Conservation (phyloP, 1,140 invertebrate species). For the Scaptomyza pallida region DNA sequence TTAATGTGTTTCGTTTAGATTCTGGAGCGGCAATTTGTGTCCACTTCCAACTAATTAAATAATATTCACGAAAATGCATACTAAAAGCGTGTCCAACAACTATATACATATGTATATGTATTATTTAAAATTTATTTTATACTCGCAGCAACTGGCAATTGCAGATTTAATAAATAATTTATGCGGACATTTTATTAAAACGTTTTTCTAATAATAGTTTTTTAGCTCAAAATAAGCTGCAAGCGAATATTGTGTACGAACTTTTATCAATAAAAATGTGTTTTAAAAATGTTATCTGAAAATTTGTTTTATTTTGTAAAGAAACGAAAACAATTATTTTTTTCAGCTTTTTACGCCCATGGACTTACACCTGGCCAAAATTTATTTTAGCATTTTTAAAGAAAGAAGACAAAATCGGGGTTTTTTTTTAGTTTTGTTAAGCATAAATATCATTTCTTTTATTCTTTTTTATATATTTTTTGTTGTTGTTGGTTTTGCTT, state of each 20-base stretch:
- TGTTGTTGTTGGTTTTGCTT: slow-evolving; percentile 39
- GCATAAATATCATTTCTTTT: slow-evolving; percentile 68
- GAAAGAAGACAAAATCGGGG: not conserved
- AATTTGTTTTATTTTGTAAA: slow-evolving; percentile 4
- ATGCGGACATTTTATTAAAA: not conserved
- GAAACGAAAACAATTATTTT: too few species aligned
- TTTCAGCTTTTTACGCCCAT: too few species aligned
- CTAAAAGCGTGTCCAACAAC: not conserved
- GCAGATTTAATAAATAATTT: slow-evolving; percentile 2
- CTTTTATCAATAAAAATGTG: slow-evolving; percentile 18
- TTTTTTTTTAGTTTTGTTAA: slow-evolving; percentile 63
- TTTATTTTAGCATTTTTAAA: too few species aligned
- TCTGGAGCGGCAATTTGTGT: not conserved
- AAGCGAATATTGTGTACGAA: slow-evolving; percentile 36
- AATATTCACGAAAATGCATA: not conserved
- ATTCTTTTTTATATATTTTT: slow-evolving; percentile 25
- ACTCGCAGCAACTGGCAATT: slow-evolving; percentile 21
- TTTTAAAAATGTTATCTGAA: slow-evolving; percentile 31
- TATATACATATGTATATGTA: slow-evolving; percentile 22
- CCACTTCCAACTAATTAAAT: not conserved
- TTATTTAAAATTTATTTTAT: slow-evolving; percentile 33
- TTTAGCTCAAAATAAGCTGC: slow-evolving; percentile 21
- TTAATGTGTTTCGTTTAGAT: slow-evolving; percentile 33
- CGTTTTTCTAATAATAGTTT: slow-evolving; percentile 21
- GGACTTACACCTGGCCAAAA: too few species aligned